Evolutionary conservation across 1,140 invertebrate species (phyloP).

Genomic region (Bombyx mori): ASM3026992v2 NC_085115.1:13662501-13663000

Average conservation of each 20-base stretch:
- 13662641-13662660: neutral
- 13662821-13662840: slow-evolving; percentile 42
- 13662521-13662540: no score
- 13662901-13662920: no score
- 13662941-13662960: no score
- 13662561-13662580: no score
- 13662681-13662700: slow-evolving; percentile 42
- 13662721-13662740: slow-evolving; percentile 32
- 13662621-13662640: neutral
- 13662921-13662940: no score
- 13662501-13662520: no score
- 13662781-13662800: slow-evolving; percentile 61
- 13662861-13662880: no score
- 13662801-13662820: slow-evolving; percentile 65
- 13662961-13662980: no score
- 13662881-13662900: no score
- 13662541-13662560: no score
- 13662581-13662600: neutral
- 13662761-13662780: slow-evolving; percentile 62
- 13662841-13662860: no score
- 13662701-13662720: slow-evolving; percentile 36
- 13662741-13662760: slow-evolving; percentile 66
- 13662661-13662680: slow-evolving; percentile 46
- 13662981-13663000: no score
- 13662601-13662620: neutral